phyloP scores from a whole-genome alignment of 1,140 invertebrate genomes.

The Tetramorium parvispinum region DNA sequence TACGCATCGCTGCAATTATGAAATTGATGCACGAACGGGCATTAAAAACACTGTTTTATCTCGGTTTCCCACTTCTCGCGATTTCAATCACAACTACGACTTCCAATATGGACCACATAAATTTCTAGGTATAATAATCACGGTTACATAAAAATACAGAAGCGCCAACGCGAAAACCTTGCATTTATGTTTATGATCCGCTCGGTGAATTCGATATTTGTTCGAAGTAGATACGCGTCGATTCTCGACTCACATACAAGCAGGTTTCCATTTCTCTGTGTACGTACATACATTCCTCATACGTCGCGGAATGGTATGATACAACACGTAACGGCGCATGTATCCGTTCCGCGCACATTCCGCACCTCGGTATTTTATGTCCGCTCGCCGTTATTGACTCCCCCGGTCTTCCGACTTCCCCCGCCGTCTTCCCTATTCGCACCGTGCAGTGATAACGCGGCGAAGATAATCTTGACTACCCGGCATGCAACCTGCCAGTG shows the following conservation, averaged over 20 bases:
- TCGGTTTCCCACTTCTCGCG: neutral
- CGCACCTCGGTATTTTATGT: conserved; percentile 42
- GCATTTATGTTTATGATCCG: neutral
- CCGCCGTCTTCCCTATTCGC: neutral
- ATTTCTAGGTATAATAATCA: neutral
- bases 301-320: neutral
- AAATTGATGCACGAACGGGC: conserved; percentile 52
- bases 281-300: neutral
- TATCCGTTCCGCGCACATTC: conserved; percentile 12
- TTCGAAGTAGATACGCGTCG: neutral
- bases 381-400: conserved; percentile 48
- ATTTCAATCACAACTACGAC: neutral
- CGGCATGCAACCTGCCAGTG: conserved; percentile 36
- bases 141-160: neutral
- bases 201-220: neutral
- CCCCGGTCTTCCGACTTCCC: conserved; percentile 1
- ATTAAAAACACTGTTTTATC: neutral
- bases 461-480: conserved; percentile 64
- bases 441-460: conserved; percentile 53
- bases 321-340: neutral
- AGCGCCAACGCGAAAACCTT: neutral
- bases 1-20: conserved; percentile 43
- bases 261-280: neutral
- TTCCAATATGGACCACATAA: neutral
- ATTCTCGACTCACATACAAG: neutral